Evolutionary conservation across 2,888 invertebrate genomes (phyloP), one percentile per base, ranked within the genome.

Genomic region (Erebia aethiops): DNA sequence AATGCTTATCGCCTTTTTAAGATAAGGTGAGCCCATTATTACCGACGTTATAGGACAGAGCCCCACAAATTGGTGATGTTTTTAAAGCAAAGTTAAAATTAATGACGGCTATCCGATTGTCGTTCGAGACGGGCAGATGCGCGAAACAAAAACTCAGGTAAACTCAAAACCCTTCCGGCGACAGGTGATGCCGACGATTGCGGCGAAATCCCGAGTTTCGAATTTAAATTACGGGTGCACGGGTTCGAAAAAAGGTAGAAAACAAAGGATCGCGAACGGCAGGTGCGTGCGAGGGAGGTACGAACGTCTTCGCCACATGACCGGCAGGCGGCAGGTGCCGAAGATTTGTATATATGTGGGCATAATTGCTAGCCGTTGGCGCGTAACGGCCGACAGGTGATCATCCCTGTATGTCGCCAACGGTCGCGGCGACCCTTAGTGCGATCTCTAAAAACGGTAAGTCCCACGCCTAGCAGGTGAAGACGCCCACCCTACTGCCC

Each of bases 301-400:
- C 89, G 61, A 93, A 93, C 93, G 93, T 93, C 93, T 93, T 90
- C 88, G 88, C 91, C 93, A 92, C 92, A 92, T 93, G 93, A 92
- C 89, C 86, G 88, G 89, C 93, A 92, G 91, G 91, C 73, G 88
- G 89, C 93, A 93, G 92, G 92, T 93, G 93, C 90, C 82, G 88
- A 88, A 90, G 92, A 92, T 92, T 92, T 92, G 89, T 86, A 87
- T 87, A 76, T 81, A 91, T 91, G 91, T 92, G 92, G 91, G 92
- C 89, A 90, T 91, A 91, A 91, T 91, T 85, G 90, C 79, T 79
- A 81, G 88, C 91, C 92, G 92, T 92, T 92, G 92, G 93, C 89
- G 89, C 92, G 92, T 91, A 93, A 93, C 93, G 92, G 92, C 84
- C 90, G 92, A 89, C 92, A 93, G 92, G 92, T 93, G 91, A 91